Conservation (phyloP, 2,797 vertebrate genomes). For the Catamblyrhynchus diadema region DNA sequence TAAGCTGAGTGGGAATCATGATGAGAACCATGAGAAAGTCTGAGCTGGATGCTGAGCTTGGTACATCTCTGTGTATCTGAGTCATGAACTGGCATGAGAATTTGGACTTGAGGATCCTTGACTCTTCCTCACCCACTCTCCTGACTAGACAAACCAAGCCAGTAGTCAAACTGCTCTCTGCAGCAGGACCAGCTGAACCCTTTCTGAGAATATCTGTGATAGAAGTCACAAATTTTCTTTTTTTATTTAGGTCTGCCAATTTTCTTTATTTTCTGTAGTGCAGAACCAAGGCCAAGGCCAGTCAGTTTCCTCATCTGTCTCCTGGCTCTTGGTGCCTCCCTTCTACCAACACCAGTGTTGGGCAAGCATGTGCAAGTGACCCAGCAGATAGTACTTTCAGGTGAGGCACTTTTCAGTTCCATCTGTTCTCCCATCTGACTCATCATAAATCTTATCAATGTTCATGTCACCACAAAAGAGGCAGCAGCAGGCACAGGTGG, state of each 20-base stretch:
- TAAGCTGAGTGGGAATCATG: background rate
- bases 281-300: background rate
- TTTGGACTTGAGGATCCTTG: background rate
- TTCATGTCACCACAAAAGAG: background rate
- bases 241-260: background rate
- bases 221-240: background rate
- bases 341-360: background rate
- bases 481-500: background rate
- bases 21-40: slow-evolving; percentile 15
- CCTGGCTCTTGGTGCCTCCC: background rate
- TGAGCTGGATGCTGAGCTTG: background rate
- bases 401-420: background rate
- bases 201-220: background rate
- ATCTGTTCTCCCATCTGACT: background rate
- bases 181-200: background rate
- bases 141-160: background rate
- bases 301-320: background rate
- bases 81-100: background rate
- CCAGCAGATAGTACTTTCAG: background rate
- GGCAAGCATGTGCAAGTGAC: background rate
- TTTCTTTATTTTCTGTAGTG: background rate
- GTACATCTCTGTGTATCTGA: slow-evolving; percentile 4
- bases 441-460: background rate
- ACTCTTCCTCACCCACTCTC: background rate
- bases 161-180: background rate